Base-by-base conservation (phyloP, 2,113 vertebrate species). In the Dicaeum eximium region DNA sequence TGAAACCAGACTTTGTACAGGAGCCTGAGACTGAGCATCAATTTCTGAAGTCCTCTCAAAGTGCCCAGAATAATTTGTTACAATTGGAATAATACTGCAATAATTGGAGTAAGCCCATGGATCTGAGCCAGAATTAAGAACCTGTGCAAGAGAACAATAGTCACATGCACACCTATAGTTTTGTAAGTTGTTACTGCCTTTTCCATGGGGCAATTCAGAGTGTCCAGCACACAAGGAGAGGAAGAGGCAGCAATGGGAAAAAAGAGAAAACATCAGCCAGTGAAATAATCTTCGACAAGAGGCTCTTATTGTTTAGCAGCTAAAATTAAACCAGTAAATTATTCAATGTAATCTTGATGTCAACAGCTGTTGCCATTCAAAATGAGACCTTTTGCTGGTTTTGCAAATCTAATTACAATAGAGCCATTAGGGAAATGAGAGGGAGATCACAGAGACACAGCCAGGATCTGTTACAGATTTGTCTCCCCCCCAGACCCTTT, bases 301-400 rank as follows among this genome's bases (percentile, higher is more conserved):
- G 94, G 85, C 88, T 97, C 85, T 93, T 97, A 94, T 96, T 97
- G 93, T 98, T 98, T 97, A 96, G 95, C 91, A 97, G 93, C 96
- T 98, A 97, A 98, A 98, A 98, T 98, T 97, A 98, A 98, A 97
- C 96, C 93, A 95, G 97, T 97, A 98, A 98, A 98, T 98, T 98
- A 98, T 98, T 98, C 97, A 98, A 97, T 96, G 96, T 97, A 97
- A 97, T 98, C 97, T 97, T 96, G 96, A 97, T 98, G 97, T 98
- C 98, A 98, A 98, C 97, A 98, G 97, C 97, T 98, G 98, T 98
- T 98, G 96, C 97, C 97, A 97, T 98, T 98, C 98, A 98, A 96
- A 98, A 98, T 94, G 92, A 98, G 98, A 98, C 98, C 97, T 98
- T 98, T 98, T 97, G 88, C 97, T 98, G 95, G 93, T 98, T 98